Evolutionary conservation across 2,113 vertebrate genomes (phyloP), one percentile per base, ranked within the genome.

Genomic region (Lagenorhynchus albirostris): DNA sequence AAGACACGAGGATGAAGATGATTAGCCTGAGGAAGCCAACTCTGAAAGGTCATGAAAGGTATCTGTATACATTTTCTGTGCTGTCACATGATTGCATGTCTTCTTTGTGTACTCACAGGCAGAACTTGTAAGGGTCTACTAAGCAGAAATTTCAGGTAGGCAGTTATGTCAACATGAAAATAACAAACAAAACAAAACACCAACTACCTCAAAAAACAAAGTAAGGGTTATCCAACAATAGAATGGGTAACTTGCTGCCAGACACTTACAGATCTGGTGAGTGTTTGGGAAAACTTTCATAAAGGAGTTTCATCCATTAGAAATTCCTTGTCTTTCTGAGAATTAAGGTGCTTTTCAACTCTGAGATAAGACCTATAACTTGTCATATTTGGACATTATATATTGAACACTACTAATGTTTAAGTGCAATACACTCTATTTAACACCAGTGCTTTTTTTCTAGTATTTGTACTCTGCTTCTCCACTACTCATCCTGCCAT

Each of bases 381-480:
- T 87, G 26, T 50, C 38, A 18, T 84, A 76, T 29, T 81, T 71
- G 58, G 29, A 65, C 92, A 63, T 63, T 23, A 84, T 84, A 82
- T 65, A 76, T 6, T 65, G 29, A 83, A 77, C 6, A 36, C 6
- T 41, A 12, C 3, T 60, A 41, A 36, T 21, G 21, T 79, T 44
- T 79, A 89, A 44, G 33, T 31, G 25, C 11, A 62, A 7, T 13
- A 25, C 2, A 1, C 3, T 84, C 26, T 44, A 7, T n/a, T 23
- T 91, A n/a, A 4, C 21, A 53, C 25, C 2, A 13, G 4, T 3
- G 15, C 23, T 44, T n/a, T 0, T 26, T 88, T 55, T 55, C 29
- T 76, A 6, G 8, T 73, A 31, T 36, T 58, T 60, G 79, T 11
- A 6, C 4, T 25, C n/a, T 18, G 25, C 0, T 44, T 94, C 53